These are phyloP conservation scores for Sarcophaga subvicina DNA, from an alignment of 2,888 invertebrate genomes.

Conservation along the genomic window DNA sequence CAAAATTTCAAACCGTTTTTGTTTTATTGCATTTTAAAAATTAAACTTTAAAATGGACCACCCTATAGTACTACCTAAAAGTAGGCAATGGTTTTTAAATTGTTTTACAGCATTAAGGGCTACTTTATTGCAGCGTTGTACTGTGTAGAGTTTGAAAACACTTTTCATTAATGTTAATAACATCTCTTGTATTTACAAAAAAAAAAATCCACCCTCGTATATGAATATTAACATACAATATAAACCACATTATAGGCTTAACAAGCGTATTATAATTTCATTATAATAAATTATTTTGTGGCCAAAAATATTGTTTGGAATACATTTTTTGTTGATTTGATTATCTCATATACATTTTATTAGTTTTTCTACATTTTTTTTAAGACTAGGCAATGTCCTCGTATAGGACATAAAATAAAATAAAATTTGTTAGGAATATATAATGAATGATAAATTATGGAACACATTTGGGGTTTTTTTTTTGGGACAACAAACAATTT, in stretches of 20 bases:
- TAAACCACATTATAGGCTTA: slow-evolving; percentile 36
- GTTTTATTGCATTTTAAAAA: no score
- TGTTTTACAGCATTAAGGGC: no score
- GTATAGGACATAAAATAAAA: neutral
- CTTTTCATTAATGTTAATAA: no score
- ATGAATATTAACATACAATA: slow-evolving; percentile 10
- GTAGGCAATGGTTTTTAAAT: no score
- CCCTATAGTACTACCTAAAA: no score
- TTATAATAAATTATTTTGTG: slow-evolving; percentile 45
- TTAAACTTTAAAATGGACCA: no score
- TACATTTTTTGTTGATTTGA: no score
- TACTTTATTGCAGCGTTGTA: no score
- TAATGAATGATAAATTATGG: slow-evolving; percentile 44
- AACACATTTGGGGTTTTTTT: slow-evolving; percentile 27
- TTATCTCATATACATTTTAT: neutral
- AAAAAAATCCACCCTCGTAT: neutral
- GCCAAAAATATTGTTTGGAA: neutral
- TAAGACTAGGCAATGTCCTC: no score
- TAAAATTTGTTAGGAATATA: neutral
- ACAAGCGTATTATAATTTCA: slow-evolving; percentile 41
- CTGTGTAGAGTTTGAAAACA: no score
- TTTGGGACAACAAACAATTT: slow-evolving; percentile 41
- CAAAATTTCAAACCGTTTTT: no score
- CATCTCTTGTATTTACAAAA: no score
- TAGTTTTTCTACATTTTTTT: neutral